Percentiles rank a stretch among this genome's conserved stretches.
phyloP scores from a whole-genome alignment of 2,888 invertebrate genomes.

The Unio delphinus region DNA sequence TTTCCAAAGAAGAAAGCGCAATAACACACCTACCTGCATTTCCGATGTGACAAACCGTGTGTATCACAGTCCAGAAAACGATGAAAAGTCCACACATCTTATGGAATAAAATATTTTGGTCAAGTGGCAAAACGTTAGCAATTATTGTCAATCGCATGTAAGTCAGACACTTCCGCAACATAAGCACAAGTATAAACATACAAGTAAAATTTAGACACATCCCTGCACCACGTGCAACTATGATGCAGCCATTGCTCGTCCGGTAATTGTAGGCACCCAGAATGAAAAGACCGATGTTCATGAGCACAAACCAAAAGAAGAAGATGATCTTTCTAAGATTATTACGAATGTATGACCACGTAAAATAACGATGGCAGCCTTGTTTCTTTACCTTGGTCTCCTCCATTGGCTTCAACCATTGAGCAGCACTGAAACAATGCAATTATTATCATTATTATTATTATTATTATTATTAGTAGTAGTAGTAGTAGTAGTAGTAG shows the following conservation, averaged over 20 bases:
- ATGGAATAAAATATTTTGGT: constrained; percentile 93
- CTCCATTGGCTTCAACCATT: constrained; percentile 90
- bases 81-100: constrained; percentile 89
- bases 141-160: constrained; percentile 86
- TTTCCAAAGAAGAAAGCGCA: too few relatives aligned
- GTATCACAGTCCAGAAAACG: constrained; percentile 81
- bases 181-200: constrained; percentile 88
- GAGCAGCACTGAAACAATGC: constrained; percentile 82
- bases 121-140: constrained; percentile 85
- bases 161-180: constrained; percentile 90
- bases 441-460: not conserved
- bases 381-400: constrained; percentile 19
- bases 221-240: constrained; percentile 88
- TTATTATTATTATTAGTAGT: not conserved
- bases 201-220: constrained; percentile 89
- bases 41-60: constrained; percentile 88
- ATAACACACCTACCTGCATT: constrained; percentile 81
- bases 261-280: constrained; percentile 44
- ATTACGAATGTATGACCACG: constrained; percentile 87
- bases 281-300: constrained; percentile 84
- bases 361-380: constrained; percentile 82
- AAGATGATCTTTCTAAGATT: constrained; percentile 81
- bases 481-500: too few relatives aligned
- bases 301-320: constrained; percentile 79
- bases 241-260: constrained; percentile 37